Percentiles rank a stretch among this genome's conserved stretches.
These are phyloP conservation scores for Micrasema minimum DNA, from an alignment of 1,140 invertebrate genomes.

Conservation along the genomic window DNA sequence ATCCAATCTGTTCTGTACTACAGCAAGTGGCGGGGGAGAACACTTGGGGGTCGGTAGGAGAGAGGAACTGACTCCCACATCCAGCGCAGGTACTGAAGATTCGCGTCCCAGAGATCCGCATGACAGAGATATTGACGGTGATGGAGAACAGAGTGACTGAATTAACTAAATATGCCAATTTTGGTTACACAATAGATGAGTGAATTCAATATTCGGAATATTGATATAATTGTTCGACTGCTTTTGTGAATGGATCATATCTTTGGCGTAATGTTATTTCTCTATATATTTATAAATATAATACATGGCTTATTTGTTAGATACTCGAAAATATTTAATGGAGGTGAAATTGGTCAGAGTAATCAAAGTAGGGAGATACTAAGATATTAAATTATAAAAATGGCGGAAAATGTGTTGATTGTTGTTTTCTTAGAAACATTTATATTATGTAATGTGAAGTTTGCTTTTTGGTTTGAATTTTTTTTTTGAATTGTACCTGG, in stretches of 20 bases:
- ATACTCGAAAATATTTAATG: slow-evolving; percentile 5
- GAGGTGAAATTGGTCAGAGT: too few species aligned
- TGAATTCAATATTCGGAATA: slow-evolving; percentile 2
- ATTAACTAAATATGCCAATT: neutral
- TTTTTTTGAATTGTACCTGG: too few species aligned
- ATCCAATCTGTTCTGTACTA: slow-evolving; percentile 47
- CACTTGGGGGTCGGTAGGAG: slow-evolving; percentile 43
- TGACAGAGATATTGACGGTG: slow-evolving; percentile 69
- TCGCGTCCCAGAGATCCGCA: slow-evolving; percentile 67
- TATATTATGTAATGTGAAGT: too few species aligned
- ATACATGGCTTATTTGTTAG: slow-evolving; percentile 19
- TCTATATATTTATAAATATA: too few species aligned
- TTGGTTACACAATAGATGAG: neutral
- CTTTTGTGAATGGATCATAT: slow-evolving; percentile 36
- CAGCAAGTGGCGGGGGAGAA: slow-evolving; percentile 50
- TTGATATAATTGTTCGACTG: slow-evolving; percentile 30
- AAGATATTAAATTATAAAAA: too few species aligned
- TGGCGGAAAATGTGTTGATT: too few species aligned
- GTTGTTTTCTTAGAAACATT: too few species aligned
- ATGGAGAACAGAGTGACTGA: slow-evolving; percentile 71
- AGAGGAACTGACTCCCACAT: slow-evolving; percentile 70
- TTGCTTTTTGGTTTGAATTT: too few species aligned
- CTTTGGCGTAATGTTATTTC: slow-evolving; percentile 31
- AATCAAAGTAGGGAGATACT: too few species aligned
- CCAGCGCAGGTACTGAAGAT: slow-evolving; percentile 71